Conservation (phyloP, 2,113 vertebrate species). For the Otocyon megalotis region DNA sequence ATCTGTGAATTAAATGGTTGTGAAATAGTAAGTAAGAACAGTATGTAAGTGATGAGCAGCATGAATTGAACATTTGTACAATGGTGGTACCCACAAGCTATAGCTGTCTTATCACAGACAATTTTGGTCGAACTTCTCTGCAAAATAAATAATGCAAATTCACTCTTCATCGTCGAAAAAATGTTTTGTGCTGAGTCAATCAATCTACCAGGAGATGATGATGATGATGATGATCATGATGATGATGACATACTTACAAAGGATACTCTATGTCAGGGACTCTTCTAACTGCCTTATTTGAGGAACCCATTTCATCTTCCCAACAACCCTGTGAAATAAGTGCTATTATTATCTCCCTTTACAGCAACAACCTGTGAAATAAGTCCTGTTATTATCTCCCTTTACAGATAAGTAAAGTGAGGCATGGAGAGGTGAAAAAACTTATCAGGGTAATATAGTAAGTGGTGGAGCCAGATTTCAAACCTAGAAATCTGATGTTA, state of each 20-base stretch:
- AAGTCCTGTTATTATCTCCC: neutral
- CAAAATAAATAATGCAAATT: neutral
- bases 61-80: neutral
- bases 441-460: neutral
- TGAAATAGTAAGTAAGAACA: neutral
- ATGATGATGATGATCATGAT: neutral
- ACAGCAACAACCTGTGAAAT: neutral
- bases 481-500: neutral
- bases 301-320: neutral
- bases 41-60: neutral
- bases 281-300: neutral
- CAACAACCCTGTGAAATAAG: neutral
- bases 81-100: neutral
- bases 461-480: neutral
- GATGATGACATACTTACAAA: neutral
- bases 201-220: neutral
- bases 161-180: neutral
- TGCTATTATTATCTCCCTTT: too few relatives aligned
- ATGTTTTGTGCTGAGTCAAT: neutral
- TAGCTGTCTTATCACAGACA: neutral
- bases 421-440: neutral
- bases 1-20: constrained; percentile 49
- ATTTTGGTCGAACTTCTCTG: neutral
- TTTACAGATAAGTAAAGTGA: neutral
- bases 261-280: neutral